Conservation (phyloP, 2,888 invertebrate species). For the Agrotis segetum region DNA sequence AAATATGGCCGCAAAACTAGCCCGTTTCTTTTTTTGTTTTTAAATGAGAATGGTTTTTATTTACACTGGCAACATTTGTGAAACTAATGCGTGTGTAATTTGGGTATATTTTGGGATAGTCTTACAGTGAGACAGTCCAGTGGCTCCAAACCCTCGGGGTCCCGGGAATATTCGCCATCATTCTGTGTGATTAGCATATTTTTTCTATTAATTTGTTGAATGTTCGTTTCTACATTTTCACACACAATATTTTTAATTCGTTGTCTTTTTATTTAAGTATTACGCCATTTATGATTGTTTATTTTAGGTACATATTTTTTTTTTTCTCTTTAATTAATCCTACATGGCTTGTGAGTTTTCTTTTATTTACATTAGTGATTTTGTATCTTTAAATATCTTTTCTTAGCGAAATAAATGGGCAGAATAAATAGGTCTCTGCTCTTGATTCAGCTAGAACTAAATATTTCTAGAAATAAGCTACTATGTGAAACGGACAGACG, state of each 20-base stretch:
- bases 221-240: not conserved
- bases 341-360: not conserved
- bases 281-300: not conserved
- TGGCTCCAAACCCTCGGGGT: conserved; percentile 72
- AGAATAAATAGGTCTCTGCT: not conserved
- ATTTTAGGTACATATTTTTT: not conserved
- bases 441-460: not conserved
- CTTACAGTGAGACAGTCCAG: conserved; percentile 76
- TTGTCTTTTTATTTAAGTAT: too few relatives aligned
- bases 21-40: conserved; percentile 12
- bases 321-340: not conserved
- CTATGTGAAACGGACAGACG: conserved; percentile 2
- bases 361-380: not conserved
- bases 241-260: not conserved
- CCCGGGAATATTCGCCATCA: conserved; percentile 78
- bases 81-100: conserved; percentile 67
- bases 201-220: conserved; percentile 33
- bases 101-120: conserved; percentile 60
- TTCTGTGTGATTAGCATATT: conserved; percentile 77
- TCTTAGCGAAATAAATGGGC: not conserved
- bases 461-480: conserved; percentile 38
- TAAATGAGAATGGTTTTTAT: conserved; percentile 51
- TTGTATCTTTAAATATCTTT: not conserved
- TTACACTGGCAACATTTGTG: conserved; percentile 69
- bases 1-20: conserved; percentile 10